These are phyloP conservation scores for Colletes gigas DNA, from an alignment of 1,140 invertebrate species.

Conservation along the genomic window DNA sequence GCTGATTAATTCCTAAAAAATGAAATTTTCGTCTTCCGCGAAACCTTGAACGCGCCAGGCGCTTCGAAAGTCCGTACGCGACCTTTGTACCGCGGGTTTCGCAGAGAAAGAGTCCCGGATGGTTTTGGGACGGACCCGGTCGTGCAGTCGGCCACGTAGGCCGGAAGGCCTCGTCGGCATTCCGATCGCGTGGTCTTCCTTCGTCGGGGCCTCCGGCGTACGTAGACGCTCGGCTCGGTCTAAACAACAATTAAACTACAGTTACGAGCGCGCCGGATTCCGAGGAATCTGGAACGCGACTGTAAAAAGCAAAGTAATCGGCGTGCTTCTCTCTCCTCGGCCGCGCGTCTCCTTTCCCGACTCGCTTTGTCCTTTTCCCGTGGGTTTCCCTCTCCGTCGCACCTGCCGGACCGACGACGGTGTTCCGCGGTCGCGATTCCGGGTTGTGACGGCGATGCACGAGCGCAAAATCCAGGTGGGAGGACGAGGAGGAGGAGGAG, in stretches of 20 bases:
- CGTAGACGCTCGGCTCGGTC: neutral
- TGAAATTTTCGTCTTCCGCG: no score
- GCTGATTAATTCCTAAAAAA: no score
- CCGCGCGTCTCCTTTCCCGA: constrained; percentile 1
- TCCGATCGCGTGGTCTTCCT: constrained; percentile 14
- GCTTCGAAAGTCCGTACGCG: no score
- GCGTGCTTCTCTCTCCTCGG: constrained; percentile 38
- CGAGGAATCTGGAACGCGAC: constrained; percentile 68
- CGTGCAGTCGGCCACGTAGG: no score
- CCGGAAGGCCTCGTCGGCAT: neutral
- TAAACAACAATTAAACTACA: constrained; percentile 71
- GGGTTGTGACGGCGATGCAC: constrained; percentile 39
- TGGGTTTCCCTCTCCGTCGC: constrained; percentile 3
- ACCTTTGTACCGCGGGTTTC: no score
- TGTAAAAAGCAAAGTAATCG: constrained; percentile 68
- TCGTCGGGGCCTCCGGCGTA: neutral
- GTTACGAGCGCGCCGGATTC: constrained; percentile 67
- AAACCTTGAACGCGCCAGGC: no score
- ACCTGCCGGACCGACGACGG: neutral
- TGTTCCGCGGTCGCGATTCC: constrained; percentile 42
- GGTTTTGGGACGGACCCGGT: no score
- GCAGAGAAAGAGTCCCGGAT: no score
- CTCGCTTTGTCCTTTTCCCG: constrained; percentile 3
- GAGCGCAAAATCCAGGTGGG: neutral
- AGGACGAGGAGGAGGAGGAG: neutral